Percentiles rank a stretch among this genome's conserved stretches.
phyloP scores from a whole-genome alignment of 2,797 vertebrate species.

The Sarcoramphus papa region DNA sequence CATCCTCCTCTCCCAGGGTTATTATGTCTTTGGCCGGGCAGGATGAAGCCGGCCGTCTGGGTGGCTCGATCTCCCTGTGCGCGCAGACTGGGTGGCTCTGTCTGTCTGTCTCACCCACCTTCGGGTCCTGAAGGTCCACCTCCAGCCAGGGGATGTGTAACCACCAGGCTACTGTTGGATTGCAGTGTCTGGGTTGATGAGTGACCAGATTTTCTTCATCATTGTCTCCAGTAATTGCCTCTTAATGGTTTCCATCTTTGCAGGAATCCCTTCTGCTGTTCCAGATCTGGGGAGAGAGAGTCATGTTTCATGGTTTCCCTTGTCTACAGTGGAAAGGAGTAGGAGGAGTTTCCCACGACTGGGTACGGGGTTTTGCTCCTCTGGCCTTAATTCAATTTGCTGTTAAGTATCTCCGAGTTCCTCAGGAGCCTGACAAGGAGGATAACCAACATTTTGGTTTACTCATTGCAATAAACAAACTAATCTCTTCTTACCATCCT shows the following conservation, averaged over 20 bases:
- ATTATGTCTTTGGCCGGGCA: conserved; percentile 25
- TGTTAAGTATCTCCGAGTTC: conserved; percentile 21
- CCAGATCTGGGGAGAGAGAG: neutral
- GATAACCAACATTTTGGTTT: conserved; percentile 30
- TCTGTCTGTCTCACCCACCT: neutral
- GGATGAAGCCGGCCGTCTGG: conserved; percentile 45
- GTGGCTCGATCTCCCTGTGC: neutral
- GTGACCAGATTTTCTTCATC: conserved; percentile 4
- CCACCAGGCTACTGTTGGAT: neutral
- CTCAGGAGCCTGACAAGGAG: neutral
- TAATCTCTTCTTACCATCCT: conserved; percentile 8
- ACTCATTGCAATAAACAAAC: neutral
- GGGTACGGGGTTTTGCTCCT: conserved; percentile 7
- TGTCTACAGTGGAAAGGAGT: conserved; percentile 7
- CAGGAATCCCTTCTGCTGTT: neutral
- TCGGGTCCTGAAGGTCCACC: neutral
- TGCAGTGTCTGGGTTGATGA: neutral
- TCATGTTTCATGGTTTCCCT: conserved; percentile 48
- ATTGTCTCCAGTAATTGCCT: conserved; percentile 26
- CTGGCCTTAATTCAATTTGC: conserved; percentile 35
- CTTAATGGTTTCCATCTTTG: conserved; percentile 3
- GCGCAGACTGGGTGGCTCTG: neutral
- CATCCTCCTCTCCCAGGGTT: conserved; percentile 57
- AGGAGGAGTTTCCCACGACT: conserved; percentile 43
- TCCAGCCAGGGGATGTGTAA: neutral